Percentiles rank a stretch among this genome's conserved stretches.
phyloP scores from a whole-genome alignment of 2,113 vertebrate genomes.

The Sinocyclocheilus anophthalmus region DNA sequence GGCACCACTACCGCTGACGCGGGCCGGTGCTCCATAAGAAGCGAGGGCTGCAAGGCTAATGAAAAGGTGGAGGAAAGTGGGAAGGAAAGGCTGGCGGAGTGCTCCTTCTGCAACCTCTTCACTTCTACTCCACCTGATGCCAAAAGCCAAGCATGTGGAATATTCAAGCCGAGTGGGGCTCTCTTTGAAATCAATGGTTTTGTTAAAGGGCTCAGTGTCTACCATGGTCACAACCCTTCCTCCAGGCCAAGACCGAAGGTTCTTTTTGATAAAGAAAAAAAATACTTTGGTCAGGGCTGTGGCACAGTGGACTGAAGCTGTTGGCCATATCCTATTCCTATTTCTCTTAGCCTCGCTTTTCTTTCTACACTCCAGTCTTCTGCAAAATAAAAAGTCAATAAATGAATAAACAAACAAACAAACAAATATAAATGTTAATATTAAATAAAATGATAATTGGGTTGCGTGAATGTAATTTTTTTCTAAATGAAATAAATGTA shows the following conservation, averaged over 20 bases:
- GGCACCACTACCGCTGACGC: not conserved
- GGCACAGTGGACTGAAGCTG: not conserved
- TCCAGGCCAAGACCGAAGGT: not conserved
- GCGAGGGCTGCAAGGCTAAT: slow-evolving; percentile 36
- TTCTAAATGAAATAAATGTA: too few species aligned
- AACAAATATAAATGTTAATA: not conserved
- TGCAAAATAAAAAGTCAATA: not conserved
- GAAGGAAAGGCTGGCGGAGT: slow-evolving; percentile 20
- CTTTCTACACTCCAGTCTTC: not conserved
- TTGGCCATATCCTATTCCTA: not conserved
- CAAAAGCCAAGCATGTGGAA: slow-evolving; percentile 1
- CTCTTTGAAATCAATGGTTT: slow-evolving; percentile 2
- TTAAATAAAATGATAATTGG: too few species aligned
- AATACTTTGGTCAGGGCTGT: not conserved
- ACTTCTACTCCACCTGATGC: slow-evolving; percentile 41
- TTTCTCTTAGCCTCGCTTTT: not conserved
- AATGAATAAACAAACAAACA: not conserved
- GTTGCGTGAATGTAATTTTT: too few species aligned
- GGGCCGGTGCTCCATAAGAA: slow-evolving; percentile 34
- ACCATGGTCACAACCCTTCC: not conserved
- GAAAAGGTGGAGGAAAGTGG: slow-evolving; percentile 48
- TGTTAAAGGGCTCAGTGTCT: slow-evolving; percentile 12
- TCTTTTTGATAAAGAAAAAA: not conserved
- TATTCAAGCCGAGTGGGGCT: not conserved
- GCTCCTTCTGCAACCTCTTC: slow-evolving; percentile 43